Evolutionary conservation across 64 coral and sea anemone genomes (phyloP), one percentile per base, ranked within the genome.

Genomic region (Stichodactyla helianthus): DNA sequence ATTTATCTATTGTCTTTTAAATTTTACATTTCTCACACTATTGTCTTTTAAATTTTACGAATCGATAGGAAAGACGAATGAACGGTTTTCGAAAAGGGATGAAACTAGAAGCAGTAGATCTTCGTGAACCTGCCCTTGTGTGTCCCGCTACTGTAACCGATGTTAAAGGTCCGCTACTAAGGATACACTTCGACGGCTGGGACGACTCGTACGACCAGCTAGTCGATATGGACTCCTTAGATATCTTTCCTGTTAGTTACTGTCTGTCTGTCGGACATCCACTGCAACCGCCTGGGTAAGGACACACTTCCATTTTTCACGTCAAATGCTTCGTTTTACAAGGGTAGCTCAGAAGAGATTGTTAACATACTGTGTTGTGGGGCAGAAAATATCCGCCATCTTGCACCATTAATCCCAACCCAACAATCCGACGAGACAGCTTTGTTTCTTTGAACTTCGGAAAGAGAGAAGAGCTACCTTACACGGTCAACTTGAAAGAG

Each of bases 101-200:
- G 90, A 99, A 99, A 68, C 70, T 99, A 7, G 97, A 99, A 88
- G 97, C 97, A 28, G 97, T 95, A 18, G 97, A 99, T 83, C 86
- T 99, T 79, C 93, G 97, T 61, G 97, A 99, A 35, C 97, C 97
- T 15, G 97, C 97, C 0, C 77, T 99, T 26, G 93, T 99, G 15
- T 99, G 97, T 77, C 97, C 97, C 63, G 97, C 93, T 19, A 99
- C 97, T 54, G 88, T 99, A 20, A 94, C 93, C 15, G 97, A 99
- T 61, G 80, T 99, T 14, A 92, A 92, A 77, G 97, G 97, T 10
- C 97, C 97, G 6, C 68, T 99, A n/a, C 74, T 99, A 52, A 92
- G 93, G 91, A 99, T 99, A 59, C 97, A 99, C 84, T 99, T 99
- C 91, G 97, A 99, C 84, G 97, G 97, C 6, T 99, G 97, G 97